phyloP scores from a whole-genome alignment of 2,888 invertebrate species.

The Brenthis ino region DNA sequence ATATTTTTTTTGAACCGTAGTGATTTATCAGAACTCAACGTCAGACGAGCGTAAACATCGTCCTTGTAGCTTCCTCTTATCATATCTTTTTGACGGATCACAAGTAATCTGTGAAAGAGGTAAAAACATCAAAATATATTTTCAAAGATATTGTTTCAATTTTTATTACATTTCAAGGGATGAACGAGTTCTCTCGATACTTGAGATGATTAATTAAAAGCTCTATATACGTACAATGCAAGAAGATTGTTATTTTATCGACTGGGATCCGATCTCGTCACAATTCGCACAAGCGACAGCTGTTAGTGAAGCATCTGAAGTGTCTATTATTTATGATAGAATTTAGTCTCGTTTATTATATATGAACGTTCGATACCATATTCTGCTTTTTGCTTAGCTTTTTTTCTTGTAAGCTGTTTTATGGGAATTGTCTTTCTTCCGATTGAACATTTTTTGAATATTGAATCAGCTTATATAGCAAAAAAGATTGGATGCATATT shows the following conservation, averaged over 20 bases:
- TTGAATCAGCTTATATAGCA: too few relatives aligned
- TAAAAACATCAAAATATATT: conserved; percentile 35
- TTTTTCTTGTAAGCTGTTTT: conserved; percentile 50
- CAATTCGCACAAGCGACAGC: conserved; percentile 63
- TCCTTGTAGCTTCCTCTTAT: conserved; percentile 61
- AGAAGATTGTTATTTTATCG: conserved; percentile 58
- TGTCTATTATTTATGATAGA: conserved; percentile 76
- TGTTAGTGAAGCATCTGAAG: conserved; percentile 68
- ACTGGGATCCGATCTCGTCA: conserved; percentile 53
- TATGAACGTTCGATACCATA: conserved; percentile 65
- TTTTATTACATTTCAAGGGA: conserved; percentile 16
- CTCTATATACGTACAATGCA: conserved; percentile 12
- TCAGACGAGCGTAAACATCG: conserved; percentile 54
- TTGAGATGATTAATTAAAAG: conserved; percentile 31
- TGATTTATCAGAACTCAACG: conserved; percentile 61
- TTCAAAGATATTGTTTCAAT: conserved; percentile 10
- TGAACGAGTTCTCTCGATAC: conserved; percentile 16
- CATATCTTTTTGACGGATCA: conserved; percentile 72
- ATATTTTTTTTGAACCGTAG: conserved; percentile 56
- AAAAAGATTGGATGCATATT: too few relatives aligned
- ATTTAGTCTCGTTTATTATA: conserved; percentile 73
- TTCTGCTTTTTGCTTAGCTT: conserved; percentile 63
- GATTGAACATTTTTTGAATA: background rate
- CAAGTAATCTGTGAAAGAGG: conserved; percentile 62
- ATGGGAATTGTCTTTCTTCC: background rate